A percentile compares a stretch with the other conserved stretches of the same genome.
Conservation (phyloP, 1,140 invertebrate species). For the Eurosta solidaginis region DNA sequence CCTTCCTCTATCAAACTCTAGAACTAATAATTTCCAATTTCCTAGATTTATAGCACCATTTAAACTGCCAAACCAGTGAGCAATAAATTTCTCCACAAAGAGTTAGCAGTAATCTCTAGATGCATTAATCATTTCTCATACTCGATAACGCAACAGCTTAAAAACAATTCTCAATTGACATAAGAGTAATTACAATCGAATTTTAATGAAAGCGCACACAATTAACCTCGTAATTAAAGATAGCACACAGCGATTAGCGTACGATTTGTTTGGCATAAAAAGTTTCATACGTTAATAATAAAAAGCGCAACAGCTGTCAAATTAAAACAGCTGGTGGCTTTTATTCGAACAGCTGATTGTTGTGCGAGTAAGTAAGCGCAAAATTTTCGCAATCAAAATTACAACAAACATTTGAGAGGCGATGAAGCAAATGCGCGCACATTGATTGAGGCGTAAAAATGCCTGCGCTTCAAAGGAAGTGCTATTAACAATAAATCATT, state of each 20-base stretch:
- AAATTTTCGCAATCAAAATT: background rate
- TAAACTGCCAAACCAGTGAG: background rate
- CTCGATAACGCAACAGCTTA: background rate
- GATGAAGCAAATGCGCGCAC: background rate
- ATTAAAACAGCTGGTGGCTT: slow-evolving; percentile 1
- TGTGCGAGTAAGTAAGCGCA: background rate
- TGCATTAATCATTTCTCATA: slow-evolving; percentile 11
- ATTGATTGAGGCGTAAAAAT: slow-evolving; percentile 3
- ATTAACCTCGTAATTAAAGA: slow-evolving; percentile 23
- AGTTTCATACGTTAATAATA: too few relatives aligned
- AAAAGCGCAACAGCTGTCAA: slow-evolving; percentile 14
- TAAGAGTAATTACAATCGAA: background rate
- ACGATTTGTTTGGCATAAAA: slow-evolving; percentile 1
- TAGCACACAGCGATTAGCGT: slow-evolving; percentile 13
- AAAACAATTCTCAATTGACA: slow-evolving; percentile 1
- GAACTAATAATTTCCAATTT: background rate
- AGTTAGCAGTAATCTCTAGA: background rate
- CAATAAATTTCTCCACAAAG: background rate
- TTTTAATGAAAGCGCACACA: slow-evolving; percentile 10
- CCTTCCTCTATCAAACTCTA: too few relatives aligned
- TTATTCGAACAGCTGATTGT: background rate
- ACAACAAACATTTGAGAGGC: background rate
- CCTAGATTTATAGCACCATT: background rate
- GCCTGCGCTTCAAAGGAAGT: too few relatives aligned
- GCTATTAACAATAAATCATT: slow-evolving; percentile 19